These are phyloP conservation scores for Dysidea cf. avara DNA, from an alignment of 37 sponge, comb jelly and placozoan species.

Conservation along the genomic window DNA sequence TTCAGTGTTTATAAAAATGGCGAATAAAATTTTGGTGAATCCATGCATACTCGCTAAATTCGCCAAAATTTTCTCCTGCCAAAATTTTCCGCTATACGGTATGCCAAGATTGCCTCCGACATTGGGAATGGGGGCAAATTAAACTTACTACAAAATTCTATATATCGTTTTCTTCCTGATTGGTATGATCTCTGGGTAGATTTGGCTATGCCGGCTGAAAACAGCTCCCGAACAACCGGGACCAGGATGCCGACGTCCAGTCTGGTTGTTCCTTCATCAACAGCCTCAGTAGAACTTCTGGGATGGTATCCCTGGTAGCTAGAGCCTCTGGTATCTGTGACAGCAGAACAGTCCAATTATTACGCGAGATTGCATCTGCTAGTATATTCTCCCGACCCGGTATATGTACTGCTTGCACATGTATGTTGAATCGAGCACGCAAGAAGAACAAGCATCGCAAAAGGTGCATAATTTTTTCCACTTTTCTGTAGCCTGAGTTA, in stretches of 20 bases:
- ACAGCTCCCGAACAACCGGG: background rate
- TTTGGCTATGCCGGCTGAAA: too few species aligned
- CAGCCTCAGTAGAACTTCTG: too few species aligned
- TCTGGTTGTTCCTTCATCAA: background rate
- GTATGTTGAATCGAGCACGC: background rate
- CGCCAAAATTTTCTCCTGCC: too few species aligned
- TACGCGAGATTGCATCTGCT: slow-evolving; percentile 3
- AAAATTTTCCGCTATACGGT: too few species aligned
- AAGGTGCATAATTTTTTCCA: background rate
- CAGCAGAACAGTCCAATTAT: too few species aligned
- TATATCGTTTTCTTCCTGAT: background rate
- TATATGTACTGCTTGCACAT: background rate
- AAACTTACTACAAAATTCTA: background rate
- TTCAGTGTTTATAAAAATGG: too few species aligned
- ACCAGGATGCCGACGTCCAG: slow-evolving; percentile 14
- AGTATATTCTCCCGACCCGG: background rate
- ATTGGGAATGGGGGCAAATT: background rate
- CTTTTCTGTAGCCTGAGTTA: slow-evolving; percentile 13
- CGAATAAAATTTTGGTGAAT: too few species aligned
- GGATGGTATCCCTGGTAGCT: too few species aligned
- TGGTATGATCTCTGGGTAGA: too few species aligned
- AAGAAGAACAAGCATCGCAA: slow-evolving; percentile 11
- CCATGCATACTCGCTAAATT: too few species aligned
- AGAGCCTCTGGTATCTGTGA: too few species aligned
- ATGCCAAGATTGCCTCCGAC: background rate